These are phyloP conservation scores for Aplysina aerophoba DNA, from an alignment of 37 sponge, comb jelly and placozoan species.

Conservation along the genomic window DNA sequence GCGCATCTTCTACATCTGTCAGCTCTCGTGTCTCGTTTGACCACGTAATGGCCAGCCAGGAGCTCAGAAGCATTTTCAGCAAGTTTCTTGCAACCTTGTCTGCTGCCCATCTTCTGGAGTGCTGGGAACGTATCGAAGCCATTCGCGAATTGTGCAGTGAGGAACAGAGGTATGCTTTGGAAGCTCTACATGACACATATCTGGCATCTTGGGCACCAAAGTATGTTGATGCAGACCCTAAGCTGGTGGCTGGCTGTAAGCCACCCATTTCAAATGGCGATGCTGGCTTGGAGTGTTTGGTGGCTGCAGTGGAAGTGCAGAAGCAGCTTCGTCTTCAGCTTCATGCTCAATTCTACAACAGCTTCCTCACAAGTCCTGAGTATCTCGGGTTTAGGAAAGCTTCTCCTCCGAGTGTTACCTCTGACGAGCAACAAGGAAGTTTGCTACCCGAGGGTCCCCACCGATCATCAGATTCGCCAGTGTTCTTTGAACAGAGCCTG, in stretches of 20 bases:
- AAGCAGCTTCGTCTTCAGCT: slow-evolving; percentile 45
- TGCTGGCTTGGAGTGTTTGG: not conserved
- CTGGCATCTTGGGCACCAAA: not conserved
- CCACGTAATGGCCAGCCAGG: slow-evolving; percentile 48
- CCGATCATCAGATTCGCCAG: not conserved
- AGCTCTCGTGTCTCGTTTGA: slow-evolving; percentile 62
- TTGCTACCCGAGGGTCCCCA: not conserved
- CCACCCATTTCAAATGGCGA: not conserved
- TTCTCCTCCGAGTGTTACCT: not conserved
- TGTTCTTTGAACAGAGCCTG: not conserved
- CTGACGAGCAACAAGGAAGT: not conserved
- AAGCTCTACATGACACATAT: slow-evolving; percentile 26
- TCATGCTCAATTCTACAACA: slow-evolving; percentile 55
- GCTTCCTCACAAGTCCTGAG: slow-evolving; percentile 50
- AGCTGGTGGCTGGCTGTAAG: slow-evolving; percentile 29
- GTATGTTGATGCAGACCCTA: slow-evolving; percentile 30
- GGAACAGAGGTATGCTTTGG: not conserved
- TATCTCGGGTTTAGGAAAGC: slow-evolving; percentile 54
- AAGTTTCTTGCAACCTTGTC: slow-evolving; percentile 43
- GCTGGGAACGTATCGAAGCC: slow-evolving; percentile 36
- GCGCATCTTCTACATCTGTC: not conserved
- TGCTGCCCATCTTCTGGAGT: slow-evolving; percentile 39
- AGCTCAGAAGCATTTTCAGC: slow-evolving; percentile 3
- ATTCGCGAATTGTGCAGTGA: not conserved
- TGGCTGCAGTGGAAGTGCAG: slow-evolving; percentile 25